These are phyloP conservation scores for Elmis aenea DNA, from an alignment of 2,888 invertebrate genomes.

Conservation along the genomic window DNA sequence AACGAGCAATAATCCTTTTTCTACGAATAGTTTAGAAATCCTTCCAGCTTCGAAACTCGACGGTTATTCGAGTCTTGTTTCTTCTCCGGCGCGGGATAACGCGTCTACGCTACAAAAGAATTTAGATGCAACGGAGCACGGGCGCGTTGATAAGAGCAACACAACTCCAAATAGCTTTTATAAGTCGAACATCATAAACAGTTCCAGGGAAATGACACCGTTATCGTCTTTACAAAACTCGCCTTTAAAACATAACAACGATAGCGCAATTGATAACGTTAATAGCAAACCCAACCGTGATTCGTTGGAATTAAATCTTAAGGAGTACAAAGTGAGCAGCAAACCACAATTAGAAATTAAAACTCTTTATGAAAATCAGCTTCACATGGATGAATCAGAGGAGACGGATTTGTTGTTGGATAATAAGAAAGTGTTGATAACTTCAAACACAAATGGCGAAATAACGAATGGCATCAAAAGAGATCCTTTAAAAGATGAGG, in stretches of 20 bases:
- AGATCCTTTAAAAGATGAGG: constrained; percentile 13
- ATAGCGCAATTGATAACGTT: too few relatives aligned
- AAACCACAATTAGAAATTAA: constrained; percentile 14
- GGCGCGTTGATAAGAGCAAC: too few relatives aligned
- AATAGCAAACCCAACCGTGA: too few relatives aligned
- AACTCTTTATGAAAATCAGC: constrained; percentile 14
- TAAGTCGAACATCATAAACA: not conserved
- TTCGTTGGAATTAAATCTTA: constrained; percentile 8
- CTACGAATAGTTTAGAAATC: too few relatives aligned
- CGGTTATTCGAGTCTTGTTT: too few relatives aligned
- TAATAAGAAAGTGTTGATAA: constrained; percentile 6
- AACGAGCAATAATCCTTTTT: constrained; percentile 16
- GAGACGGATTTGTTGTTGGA: constrained; percentile 22
- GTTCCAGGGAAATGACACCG: constrained; percentile 7
- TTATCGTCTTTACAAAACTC: constrained; percentile 2
- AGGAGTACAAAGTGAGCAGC: constrained; percentile 7
- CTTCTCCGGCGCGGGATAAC: too few relatives aligned
- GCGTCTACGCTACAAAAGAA: too few relatives aligned
- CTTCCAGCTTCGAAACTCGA: too few relatives aligned
- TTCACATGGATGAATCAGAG: constrained; percentile 7
- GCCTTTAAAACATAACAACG: not conserved
- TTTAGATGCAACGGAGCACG: too few relatives aligned
- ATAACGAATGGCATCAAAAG: not conserved
- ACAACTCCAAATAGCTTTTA: not conserved
- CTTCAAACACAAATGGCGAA: not conserved